These are phyloP conservation scores for Vireo altiloquus DNA, from an alignment of 2,113 vertebrate genomes.

Conservation along the genomic window DNA sequence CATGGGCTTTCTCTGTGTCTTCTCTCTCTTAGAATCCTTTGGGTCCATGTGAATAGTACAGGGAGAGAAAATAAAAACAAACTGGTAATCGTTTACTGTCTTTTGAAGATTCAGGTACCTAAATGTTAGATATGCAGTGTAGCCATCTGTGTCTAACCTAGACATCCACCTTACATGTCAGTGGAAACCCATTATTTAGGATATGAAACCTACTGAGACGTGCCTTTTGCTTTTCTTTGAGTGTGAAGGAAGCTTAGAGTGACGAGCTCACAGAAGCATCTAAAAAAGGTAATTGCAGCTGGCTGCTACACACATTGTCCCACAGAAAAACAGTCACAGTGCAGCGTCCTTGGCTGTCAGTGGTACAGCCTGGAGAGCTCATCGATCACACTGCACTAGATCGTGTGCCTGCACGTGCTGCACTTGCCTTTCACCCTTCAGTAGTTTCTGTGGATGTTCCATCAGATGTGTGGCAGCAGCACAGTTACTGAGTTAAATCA, in stretches of 20 bases:
- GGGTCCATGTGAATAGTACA: not conserved
- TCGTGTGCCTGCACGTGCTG: rapidly evolving
- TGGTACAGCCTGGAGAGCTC: not conserved
- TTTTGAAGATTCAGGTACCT: not conserved
- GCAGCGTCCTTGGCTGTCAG: not conserved
- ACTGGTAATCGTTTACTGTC: not conserved
- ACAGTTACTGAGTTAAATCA: not conserved
- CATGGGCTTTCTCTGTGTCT: not conserved
- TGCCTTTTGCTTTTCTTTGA: not conserved
- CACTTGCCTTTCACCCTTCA: not conserved
- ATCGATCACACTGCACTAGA: not conserved
- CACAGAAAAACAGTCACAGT: not conserved
- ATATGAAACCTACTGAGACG: not conserved
- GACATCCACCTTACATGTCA: not conserved
- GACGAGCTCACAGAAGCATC: not conserved
- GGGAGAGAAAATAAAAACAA: not conserved
- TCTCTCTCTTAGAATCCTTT: not conserved
- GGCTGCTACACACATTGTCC: not conserved
- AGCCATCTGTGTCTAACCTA: not conserved
- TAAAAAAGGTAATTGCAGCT: not conserved
- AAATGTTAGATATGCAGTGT: not conserved
- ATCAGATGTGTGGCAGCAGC: not conserved
- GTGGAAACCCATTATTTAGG: not conserved
- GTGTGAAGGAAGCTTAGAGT: not conserved
- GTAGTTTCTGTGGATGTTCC: not conserved